Conservation (phyloP, 2,797 vertebrate species). For the Macroramphosus scolopax region DNA sequence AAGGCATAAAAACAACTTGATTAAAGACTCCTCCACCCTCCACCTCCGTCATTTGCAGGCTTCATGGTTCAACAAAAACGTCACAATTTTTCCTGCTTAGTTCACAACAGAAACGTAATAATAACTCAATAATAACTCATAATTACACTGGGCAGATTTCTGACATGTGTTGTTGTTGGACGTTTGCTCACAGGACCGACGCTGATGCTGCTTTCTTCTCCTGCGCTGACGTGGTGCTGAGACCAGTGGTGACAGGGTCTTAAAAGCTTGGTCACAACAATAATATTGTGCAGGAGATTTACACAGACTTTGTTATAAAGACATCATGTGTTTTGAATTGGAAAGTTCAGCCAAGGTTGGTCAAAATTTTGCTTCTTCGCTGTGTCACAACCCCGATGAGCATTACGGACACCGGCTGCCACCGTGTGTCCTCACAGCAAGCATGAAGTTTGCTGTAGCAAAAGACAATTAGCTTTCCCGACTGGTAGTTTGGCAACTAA, state of each 20-base stretch:
- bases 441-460: slow-evolving; percentile 42
- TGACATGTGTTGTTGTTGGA: neutral
- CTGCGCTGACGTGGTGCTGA: neutral
- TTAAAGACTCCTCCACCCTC: too few relatives aligned
- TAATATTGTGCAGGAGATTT: slow-evolving; percentile 10
- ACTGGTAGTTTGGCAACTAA: slow-evolving; percentile 39
- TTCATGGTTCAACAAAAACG: too few relatives aligned
- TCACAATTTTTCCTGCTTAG: too few relatives aligned
- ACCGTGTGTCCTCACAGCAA: slow-evolving; percentile 50
- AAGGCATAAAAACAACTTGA: too few relatives aligned
- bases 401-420: slow-evolving; percentile 58
- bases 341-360: slow-evolving; percentile 27
- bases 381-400: slow-evolving; percentile 47
- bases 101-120: neutral
- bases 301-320: too few relatives aligned
- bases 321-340: too few relatives aligned
- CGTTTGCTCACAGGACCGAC: neutral
- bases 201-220: slow-evolving; percentile 3
- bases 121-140: too few relatives aligned
- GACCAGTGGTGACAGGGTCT: slow-evolving; percentile 4
- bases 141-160: too few relatives aligned
- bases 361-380: slow-evolving; percentile 54
- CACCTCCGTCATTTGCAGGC: too few relatives aligned
- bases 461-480: slow-evolving; percentile 54
- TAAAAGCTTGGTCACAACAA: slow-evolving; percentile 9